phyloP scores from a whole-genome alignment of 2,888 invertebrate species.

The Incurvaria masculella region DNA sequence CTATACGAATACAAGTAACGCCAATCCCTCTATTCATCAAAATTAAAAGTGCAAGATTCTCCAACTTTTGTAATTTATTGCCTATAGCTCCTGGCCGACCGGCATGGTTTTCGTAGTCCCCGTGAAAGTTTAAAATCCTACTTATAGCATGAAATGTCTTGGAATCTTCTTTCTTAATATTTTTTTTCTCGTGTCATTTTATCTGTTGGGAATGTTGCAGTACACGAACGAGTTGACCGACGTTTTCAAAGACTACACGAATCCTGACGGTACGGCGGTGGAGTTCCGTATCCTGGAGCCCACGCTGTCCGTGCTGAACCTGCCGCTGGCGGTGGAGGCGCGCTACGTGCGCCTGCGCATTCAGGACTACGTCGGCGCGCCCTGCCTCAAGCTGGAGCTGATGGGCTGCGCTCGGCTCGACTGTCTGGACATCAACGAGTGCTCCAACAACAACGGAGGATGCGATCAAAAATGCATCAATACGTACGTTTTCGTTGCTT shows the following conservation, averaged over 20 bases:
- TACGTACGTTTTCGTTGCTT: constrained; percentile 37
- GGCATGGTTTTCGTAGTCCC: too few relatives aligned
- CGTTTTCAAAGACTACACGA: constrained; percentile 85
- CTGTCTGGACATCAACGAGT: constrained; percentile 87
- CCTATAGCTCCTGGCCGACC: too few relatives aligned
- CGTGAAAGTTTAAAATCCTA: too few relatives aligned
- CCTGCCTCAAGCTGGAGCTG: constrained; percentile 85
- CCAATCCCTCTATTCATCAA: too few relatives aligned
- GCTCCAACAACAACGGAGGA: constrained; percentile 80
- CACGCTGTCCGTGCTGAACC: constrained; percentile 84
- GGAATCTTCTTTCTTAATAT: too few relatives aligned
- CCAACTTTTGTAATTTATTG: too few relatives aligned
- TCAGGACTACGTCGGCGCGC: constrained; percentile 83
- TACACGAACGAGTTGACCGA: constrained; percentile 89
- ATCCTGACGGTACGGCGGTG: constrained; percentile 89
- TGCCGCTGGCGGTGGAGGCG: constrained; percentile 89
- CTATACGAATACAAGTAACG: constrained; percentile 66
- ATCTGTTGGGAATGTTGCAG: constrained; percentile 35
- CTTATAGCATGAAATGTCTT: too few relatives aligned
- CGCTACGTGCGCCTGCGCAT: constrained; percentile 84
- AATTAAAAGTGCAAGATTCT: too few relatives aligned
- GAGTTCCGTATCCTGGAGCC: constrained; percentile 89
- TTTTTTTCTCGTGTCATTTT: too few relatives aligned
- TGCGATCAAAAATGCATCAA: constrained; percentile 93
- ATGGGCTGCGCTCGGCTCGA: constrained; percentile 92